Evolutionary conservation across 1,140 invertebrate species (phyloP), one percentile per base, ranked within the genome.

Genomic region (Brachionus asplanchnoidis): DNA sequence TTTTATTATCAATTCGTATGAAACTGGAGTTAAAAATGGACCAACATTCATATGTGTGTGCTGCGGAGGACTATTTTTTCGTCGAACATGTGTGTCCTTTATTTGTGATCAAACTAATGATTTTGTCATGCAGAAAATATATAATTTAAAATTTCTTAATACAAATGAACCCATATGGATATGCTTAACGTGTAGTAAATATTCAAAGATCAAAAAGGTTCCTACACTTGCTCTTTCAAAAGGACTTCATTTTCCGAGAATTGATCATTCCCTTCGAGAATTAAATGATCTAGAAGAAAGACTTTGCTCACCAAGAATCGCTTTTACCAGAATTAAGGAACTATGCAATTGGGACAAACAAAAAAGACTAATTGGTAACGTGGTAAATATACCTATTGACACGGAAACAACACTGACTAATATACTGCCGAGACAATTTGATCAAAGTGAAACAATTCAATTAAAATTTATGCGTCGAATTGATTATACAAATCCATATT

Each of bases 281-380:
- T 12, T 70, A 70, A 70, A 70, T n/a, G 68, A 70, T 40, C 40
- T 70, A 3, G 68, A 70, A 70, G 68, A 70, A 70, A 70, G 68
- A 70, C n/a, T n/a, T n/a, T n/a, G n/a, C n/a, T n/a, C n/a, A n/a
- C n/a, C n/a, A n/a, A n/a, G n/a, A n/a, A n/a, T 14, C 40, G 9
- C 32, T 17, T 36, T 70, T 70, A 36, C 40, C 36, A 8, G 32
- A 2, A 40, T 70, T 1, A 70, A 70, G n/a, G n/a, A 40, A 36
- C n/a, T 70, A 5, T 11, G 7, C 26, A 32, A 70, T 70, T 70
- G 68, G 68, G 68, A 70, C 17, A 9, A 36, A n/a, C 65, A 70
- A 70, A 36, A 40, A n/a, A 70, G 17, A 70, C 6, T 70, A 6
- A 14, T 32, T 36, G 68, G 68, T 1, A 70, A 70, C 36, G 32